Percentiles rank a stretch among this genome's conserved stretches.
Evolutionary conservation across 1,140 invertebrate genomes (phyloP).

Genomic region (Drosophila arawakana): DNA sequence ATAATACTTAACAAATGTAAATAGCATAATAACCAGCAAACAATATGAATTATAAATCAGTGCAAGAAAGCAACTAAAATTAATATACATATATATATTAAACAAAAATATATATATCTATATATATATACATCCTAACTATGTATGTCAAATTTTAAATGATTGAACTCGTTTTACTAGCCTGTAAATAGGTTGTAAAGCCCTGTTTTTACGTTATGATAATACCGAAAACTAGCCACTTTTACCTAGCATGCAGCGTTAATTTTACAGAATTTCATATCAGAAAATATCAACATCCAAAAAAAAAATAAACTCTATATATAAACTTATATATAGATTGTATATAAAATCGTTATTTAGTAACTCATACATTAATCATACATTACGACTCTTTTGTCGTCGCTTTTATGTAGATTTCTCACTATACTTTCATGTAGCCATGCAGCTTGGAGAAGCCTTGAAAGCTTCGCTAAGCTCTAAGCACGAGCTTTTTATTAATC

Average conservation of each 20-base stretch:
- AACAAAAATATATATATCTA: neutral
- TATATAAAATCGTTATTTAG: neutral
- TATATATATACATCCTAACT: conserved; percentile 12
- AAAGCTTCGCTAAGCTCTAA: neutral
- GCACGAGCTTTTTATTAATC: neutral
- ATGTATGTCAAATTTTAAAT: conserved; percentile 38
- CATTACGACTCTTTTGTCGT: neutral
- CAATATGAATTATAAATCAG: conserved; percentile 12
- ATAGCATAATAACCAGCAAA: conserved; percentile 22
- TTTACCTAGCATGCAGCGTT: conserved; percentile 77
- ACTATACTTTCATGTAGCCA: neutral
- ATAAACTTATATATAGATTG: conserved; percentile 7
- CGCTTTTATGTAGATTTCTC: neutral
- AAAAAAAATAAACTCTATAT: neutral
- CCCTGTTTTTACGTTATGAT: conserved; percentile 82
- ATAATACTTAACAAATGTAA: conserved; percentile 29
- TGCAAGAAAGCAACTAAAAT: conserved; percentile 33
- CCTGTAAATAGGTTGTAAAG: conserved; percentile 85
- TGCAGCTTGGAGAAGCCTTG: neutral
- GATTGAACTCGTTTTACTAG: conserved; percentile 84
- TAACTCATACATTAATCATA: conserved; percentile 3
- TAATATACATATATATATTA: conserved; percentile 11
- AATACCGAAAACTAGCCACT: conserved; percentile 68
- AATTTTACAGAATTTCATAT: conserved; percentile 83
- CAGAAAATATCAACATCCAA: conserved; percentile 53